Evolutionary conservation across 2,888 invertebrate species (phyloP), one percentile per base, ranked within the genome.

Genomic region (Mellilla xanthometata): DNA sequence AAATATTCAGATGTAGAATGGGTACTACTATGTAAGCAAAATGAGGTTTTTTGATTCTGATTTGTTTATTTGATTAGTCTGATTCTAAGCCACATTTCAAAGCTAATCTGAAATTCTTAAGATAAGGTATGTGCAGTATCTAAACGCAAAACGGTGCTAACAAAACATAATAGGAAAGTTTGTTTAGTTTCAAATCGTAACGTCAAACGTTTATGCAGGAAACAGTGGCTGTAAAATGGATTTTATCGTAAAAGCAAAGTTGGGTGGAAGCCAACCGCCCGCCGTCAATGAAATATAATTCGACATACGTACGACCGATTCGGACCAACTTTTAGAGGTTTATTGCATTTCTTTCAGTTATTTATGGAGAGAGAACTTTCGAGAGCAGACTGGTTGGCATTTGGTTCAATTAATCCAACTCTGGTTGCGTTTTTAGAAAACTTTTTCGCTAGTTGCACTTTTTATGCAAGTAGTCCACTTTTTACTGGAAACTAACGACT

Each of bases 231-330:
- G 83, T 87, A 86, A 88, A 81, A 81, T 72, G 60, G 70, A 80
- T 79, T 80, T 86, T 83, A 87, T 84, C 85, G 78, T 88, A 85
- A 88, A 88, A 84, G 81, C 81, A 58, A 70, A 74, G 73, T 86
- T 88, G 88, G 87, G 68, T 59, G 62, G 46, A 47, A 52, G 85
- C 88, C 88, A 88, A 76, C 61, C 68, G 62, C 59, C 57, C 52
- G 49, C 72, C 75, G 72, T 79, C 83, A 84, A 81, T 82, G 84
- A 84, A 83, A 81, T 81, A 82, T 85, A 81, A 84, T 85, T 84
- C 81, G 73, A 80, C 77, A 75, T 49, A 41, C 41, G 44, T 49
- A 39, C 45, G 34, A 48, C 38, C 40, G 30, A 29, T 45, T 26
- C 35, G 43, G 43, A 36, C 35, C 60, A 62, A 67, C 60, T 68